Evolutionary conservation across 1,140 invertebrate genomes (phyloP).

Genomic region (Drosophila dunni): DNA sequence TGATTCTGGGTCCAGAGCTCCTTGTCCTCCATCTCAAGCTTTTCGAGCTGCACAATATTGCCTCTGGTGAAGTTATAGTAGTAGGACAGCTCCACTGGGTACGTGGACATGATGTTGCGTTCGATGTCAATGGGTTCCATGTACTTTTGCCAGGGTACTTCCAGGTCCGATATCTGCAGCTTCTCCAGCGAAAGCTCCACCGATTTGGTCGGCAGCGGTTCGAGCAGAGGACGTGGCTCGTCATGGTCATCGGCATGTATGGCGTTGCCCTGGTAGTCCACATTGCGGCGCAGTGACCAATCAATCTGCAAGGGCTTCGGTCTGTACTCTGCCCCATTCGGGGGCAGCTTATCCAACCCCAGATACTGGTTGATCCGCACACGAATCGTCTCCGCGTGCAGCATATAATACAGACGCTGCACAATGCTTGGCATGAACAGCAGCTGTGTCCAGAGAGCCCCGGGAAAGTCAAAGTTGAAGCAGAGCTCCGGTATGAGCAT

Average conservation of each 20-base stretch:
- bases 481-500: constrained; percentile 95
- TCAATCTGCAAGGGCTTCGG: constrained; percentile 68
- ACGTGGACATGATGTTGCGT: constrained; percentile 86
- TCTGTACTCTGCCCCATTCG: constrained; percentile 49
- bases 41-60: constrained; percentile 25
- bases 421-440: constrained; percentile 94
- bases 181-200: constrained; percentile 35
- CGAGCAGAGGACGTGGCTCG: constrained; percentile 54
- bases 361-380: constrained; percentile 62
- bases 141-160: constrained; percentile 85
- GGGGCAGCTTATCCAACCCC: constrained; percentile 39
- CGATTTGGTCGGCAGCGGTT: constrained; percentile 55
- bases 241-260: constrained; percentile 39
- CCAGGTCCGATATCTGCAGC: constrained; percentile 52
- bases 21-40: constrained; percentile 53
- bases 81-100: constrained; percentile 89
- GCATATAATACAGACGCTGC: constrained; percentile 85
- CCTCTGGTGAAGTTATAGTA: constrained; percentile 85
- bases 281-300: constrained; percentile 65
- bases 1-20: constrained; percentile 56
- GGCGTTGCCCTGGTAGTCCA: constrained; percentile 69
- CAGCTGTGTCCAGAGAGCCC: constrained; percentile 95
- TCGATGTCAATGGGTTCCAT: constrained; percentile 89
- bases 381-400: constrained; percentile 75
- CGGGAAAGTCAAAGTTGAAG: constrained; percentile 92